Evolutionary conservation across 2,113 vertebrate genomes (phyloP).

Genomic region (Poeciliopsis occidentalis): DNA sequence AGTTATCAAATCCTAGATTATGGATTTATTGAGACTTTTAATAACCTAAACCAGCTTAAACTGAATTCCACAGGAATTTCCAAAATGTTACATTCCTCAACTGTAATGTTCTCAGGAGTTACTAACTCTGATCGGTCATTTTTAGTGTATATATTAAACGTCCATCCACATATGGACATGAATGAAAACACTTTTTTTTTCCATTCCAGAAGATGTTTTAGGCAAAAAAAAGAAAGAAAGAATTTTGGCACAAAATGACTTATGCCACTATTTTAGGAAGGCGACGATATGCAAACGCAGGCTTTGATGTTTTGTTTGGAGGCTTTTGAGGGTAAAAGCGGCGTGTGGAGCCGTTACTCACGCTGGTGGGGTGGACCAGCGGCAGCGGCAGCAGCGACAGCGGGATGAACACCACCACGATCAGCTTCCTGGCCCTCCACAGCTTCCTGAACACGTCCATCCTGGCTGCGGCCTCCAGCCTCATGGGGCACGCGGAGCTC

Average conservation of each 20-base stretch:
- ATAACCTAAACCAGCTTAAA: too few species aligned
- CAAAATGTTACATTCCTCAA: neutral
- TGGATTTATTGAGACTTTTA: neutral
- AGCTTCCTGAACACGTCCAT: constrained; percentile 89
- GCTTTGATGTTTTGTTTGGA: neutral
- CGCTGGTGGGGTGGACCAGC: constrained; percentile 89
- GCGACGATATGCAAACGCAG: too few species aligned
- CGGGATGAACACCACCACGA: constrained; percentile 89
- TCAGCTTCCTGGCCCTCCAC: constrained; percentile 86
- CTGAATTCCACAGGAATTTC: neutral
- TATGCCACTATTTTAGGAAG: too few species aligned
- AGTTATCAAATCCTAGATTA: constrained; percentile 26
- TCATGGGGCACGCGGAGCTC: constrained; percentile 67
- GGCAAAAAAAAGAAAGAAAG: too few species aligned
- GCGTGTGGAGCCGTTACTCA: constrained; percentile 79
- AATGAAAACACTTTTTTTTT: too few species aligned
- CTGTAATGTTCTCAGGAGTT: neutral
- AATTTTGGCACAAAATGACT: too few species aligned
- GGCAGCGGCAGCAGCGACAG: constrained; percentile 92
- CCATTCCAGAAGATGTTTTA: too few species aligned
- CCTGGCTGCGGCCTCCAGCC: constrained; percentile 75
- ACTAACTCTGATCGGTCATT: too few species aligned
- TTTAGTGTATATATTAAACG: too few species aligned
- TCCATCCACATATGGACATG: too few species aligned
- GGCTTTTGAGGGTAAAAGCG: neutral